Evolutionary conservation across 1,140 invertebrate species (phyloP).

Genomic region (Heliconius hermathena): DNA sequence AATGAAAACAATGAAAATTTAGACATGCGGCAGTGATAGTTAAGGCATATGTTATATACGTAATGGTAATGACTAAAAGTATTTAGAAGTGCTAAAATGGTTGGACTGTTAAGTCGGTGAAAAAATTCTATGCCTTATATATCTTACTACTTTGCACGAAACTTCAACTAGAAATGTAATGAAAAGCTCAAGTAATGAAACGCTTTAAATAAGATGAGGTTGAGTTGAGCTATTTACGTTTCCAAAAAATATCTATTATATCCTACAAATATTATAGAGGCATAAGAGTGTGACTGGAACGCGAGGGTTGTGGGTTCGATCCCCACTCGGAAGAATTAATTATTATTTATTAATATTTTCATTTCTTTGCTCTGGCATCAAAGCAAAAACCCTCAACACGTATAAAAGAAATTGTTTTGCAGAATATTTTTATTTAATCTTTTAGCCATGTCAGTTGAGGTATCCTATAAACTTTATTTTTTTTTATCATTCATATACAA

Average conservation of each 20-base stretch:
- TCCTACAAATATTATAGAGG: no score
- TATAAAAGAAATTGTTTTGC: no score
- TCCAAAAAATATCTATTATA: no score
- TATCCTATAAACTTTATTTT: not conserved
- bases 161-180: slow-evolving; percentile 34
- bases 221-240: not conserved
- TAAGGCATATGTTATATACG: not conserved
- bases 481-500: not conserved
- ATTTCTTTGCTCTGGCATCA: no score
- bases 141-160: slow-evolving; percentile 24
- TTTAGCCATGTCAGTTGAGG: not conserved
- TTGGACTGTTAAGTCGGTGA: slow-evolving; percentile 9
- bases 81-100: not conserved
- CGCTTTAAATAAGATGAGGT: slow-evolving; percentile 26
- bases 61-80: not conserved
- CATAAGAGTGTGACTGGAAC: no score
- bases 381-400: no score
- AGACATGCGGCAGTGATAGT: no score
- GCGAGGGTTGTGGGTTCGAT: no score
- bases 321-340: no score
- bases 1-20: no score
- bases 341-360: no score
- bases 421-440: not conserved
- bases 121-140: slow-evolving; percentile 25
- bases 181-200: slow-evolving; percentile 34